Evolutionary conservation across 2,113 vertebrate genomes (phyloP).

Genomic region (Geothlypis trichas): DNA sequence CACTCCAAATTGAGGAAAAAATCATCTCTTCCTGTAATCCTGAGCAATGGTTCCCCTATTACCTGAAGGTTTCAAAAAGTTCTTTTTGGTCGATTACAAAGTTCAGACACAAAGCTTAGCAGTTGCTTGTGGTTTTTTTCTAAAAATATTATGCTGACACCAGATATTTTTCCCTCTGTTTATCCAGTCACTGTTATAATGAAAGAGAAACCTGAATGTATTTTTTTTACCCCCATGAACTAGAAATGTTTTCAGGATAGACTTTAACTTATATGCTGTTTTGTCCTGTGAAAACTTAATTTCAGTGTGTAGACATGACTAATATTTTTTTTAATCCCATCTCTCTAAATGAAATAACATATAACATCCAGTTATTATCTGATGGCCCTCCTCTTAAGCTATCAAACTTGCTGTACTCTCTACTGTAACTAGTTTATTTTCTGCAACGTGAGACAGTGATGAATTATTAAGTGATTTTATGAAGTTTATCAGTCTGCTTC

Average conservation of each 20-base stretch:
- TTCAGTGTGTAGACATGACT: background rate
- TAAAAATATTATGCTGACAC: background rate
- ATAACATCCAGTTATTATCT: background rate
- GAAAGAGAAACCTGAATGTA: background rate
- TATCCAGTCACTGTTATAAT: background rate
- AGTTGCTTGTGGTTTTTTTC: background rate
- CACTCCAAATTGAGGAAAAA: background rate
- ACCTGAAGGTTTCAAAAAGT: background rate
- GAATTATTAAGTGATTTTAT: background rate
- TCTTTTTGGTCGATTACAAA: background rate
- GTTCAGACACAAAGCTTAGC: background rate
- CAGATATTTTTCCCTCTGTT: background rate
- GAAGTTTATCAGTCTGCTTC: background rate
- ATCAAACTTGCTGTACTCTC: background rate
- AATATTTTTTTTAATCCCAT: background rate
- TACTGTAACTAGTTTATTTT: background rate
- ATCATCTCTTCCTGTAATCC: background rate
- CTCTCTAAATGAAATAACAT: background rate
- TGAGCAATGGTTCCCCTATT: background rate
- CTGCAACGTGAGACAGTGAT: background rate
- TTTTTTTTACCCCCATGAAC: fast-evolving
- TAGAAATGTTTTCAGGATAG: background rate
- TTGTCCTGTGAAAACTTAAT: background rate
- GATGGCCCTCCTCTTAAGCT: background rate
- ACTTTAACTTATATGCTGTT: background rate